Evolutionary conservation across 2,113 vertebrate genomes (phyloP).

Genomic region (Nothocercus nigrocapillus): DNA sequence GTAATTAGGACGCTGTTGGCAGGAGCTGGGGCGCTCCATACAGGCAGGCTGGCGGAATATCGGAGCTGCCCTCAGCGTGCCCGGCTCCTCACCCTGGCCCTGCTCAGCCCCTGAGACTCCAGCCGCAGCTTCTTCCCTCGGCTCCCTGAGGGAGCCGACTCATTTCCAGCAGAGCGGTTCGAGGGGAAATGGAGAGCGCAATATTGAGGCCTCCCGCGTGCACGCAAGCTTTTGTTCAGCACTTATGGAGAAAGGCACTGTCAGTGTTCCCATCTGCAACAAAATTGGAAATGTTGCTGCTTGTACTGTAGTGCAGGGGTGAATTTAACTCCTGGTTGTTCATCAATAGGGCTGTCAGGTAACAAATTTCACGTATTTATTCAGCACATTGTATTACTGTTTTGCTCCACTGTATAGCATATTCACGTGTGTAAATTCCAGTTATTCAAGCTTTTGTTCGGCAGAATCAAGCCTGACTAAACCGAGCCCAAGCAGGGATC

Average conservation of each 20-base stretch:
- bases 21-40: not conserved
- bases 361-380: not conserved
- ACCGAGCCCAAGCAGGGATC: not conserved
- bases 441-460: not conserved
- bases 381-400: not conserved
- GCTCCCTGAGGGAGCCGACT: not conserved
- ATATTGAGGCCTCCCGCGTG: not conserved
- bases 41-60: not conserved
- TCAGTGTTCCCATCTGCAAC: not conserved
- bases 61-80: not conserved
- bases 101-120: not conserved
- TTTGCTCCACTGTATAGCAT: not conserved
- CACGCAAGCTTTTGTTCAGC: not conserved
- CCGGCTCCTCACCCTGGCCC: not conserved
- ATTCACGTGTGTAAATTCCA: not conserved
- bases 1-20: not conserved
- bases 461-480: not conserved
- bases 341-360: not conserved
- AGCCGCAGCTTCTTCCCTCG: not conserved
- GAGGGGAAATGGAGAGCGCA: not conserved
- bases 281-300: not conserved
- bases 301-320: not conserved
- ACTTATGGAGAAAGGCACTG: not conserved
- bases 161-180: not conserved
- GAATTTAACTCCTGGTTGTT: not conserved